A percentile compares a stretch with the other conserved stretches of the same genome.
Conservation (phyloP, 2,113 vertebrate genomes). For the Microtus montanus region DNA sequence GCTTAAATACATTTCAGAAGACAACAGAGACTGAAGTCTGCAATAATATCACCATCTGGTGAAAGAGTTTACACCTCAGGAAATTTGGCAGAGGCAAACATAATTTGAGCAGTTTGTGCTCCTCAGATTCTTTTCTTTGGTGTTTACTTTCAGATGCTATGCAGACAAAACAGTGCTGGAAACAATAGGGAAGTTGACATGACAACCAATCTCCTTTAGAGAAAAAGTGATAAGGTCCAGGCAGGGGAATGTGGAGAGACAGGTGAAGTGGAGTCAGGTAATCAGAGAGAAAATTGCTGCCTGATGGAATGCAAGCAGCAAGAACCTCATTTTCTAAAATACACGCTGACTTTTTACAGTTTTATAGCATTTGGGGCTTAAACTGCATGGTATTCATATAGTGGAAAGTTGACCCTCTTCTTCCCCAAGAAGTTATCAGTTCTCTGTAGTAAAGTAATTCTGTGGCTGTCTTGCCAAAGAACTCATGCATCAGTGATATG, state of each 20-base stretch:
- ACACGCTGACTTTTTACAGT: slow-evolving; percentile 78
- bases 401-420: slow-evolving; percentile 78
- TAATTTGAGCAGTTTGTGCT: slow-evolving; percentile 36
- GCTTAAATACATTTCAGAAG: slow-evolving; percentile 8
- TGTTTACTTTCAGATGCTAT: slow-evolving; percentile 55
- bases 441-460: slow-evolving; percentile 84
- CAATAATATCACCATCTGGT: not conserved
- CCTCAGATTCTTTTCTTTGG: not conserved
- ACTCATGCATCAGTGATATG: slow-evolving; percentile 83
- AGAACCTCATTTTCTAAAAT: slow-evolving; percentile 78
- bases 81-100: slow-evolving; percentile 43
- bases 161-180: not conserved
- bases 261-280: slow-evolving; percentile 79
- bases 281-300: slow-evolving; percentile 83
- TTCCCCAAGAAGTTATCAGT: slow-evolving; percentile 80
- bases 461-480: slow-evolving; percentile 80
- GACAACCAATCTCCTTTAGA: slow-evolving; percentile 70
- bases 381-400: slow-evolving; percentile 76
- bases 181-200: slow-evolving; percentile 59
- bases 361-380: slow-evolving; percentile 75
- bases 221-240: slow-evolving; percentile 67
- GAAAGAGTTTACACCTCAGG: not conserved
- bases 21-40: not conserved
- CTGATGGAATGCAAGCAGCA: slow-evolving; percentile 78
- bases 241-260: slow-evolving; percentile 75